phyloP scores from a whole-genome alignment of 2,113 vertebrate species.

The Hippoglossus stenolepis region DNA sequence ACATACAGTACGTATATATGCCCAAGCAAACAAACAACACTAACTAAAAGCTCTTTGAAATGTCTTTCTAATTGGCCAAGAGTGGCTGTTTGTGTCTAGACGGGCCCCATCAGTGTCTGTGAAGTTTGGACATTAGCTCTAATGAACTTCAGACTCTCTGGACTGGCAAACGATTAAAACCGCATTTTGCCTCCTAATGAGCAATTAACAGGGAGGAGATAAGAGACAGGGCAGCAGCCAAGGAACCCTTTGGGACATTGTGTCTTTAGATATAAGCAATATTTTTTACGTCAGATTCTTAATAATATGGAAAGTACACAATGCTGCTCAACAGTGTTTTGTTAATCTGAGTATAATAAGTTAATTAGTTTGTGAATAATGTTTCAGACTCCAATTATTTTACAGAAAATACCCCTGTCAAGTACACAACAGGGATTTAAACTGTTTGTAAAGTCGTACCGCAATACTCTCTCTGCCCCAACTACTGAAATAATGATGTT shows the following conservation, averaged over 20 bases:
- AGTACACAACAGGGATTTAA: conserved; percentile 18
- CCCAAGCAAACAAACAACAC: conserved; percentile 30
- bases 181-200: conserved; percentile 68
- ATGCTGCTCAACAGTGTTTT: conserved; percentile 11
- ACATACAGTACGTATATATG: background rate
- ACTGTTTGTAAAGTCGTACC: background rate
- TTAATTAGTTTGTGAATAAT: conserved; percentile 28
- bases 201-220: conserved; percentile 69
- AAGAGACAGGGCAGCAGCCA: conserved; percentile 47
- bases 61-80: conserved; percentile 44
- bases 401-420: conserved; percentile 2
- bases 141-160: conserved; percentile 71
- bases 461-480: background rate
- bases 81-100: conserved; percentile 40
- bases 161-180: conserved; percentile 66
- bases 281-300: conserved; percentile 36
- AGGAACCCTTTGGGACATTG: conserved; percentile 17
- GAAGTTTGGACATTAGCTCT: conserved; percentile 65
- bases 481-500: conserved; percentile 25
- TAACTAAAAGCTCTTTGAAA: conserved; percentile 29
- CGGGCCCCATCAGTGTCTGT: conserved; percentile 34
- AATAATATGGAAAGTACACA: conserved; percentile 16
- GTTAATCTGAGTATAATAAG: conserved; percentile 18
- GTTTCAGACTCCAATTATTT: conserved; percentile 22
- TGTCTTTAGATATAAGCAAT: conserved; percentile 34